A percentile compares a stretch with the other conserved stretches of the same genome.
phyloP scores from a whole-genome alignment of 92 coral and sea anemone species.

The Muricea muricata region DNA sequence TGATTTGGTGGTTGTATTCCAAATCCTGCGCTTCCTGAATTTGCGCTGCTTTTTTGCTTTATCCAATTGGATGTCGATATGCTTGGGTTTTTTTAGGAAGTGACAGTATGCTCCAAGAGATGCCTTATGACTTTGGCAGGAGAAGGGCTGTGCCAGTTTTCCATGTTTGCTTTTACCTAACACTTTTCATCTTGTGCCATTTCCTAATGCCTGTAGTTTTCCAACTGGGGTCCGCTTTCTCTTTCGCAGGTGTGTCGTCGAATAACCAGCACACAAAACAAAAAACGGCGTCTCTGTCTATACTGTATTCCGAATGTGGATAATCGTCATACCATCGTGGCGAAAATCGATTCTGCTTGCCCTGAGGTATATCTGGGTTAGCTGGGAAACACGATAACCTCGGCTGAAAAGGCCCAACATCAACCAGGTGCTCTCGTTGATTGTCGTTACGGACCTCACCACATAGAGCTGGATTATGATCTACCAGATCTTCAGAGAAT shows the following conservation, averaged over 20 bases:
- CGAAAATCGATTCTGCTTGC: too few species aligned
- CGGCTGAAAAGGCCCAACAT: slow-evolving; percentile 21
- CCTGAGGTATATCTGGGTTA: too few species aligned
- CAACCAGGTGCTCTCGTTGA: slow-evolving; percentile 2
- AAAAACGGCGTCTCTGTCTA: background rate
- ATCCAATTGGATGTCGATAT: slow-evolving; percentile 10
- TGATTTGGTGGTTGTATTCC: slow-evolving; percentile 13
- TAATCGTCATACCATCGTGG: slow-evolving; percentile 18
- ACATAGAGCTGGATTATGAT: background rate
- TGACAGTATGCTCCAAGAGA: slow-evolving; percentile 33
- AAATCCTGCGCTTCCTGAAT: slow-evolving; percentile 17
- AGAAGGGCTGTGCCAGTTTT: slow-evolving; percentile 24
- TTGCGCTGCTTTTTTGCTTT: slow-evolving; percentile 17
- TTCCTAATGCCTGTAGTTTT: slow-evolving; percentile 1
- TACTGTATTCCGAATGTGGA: background rate
- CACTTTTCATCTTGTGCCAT: slow-evolving; percentile 34
- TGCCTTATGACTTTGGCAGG: slow-evolving; percentile 23
- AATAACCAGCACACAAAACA: slow-evolving; percentile 33
- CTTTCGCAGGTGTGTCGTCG: slow-evolving; percentile 26
- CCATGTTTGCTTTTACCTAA: background rate
- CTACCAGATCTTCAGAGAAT: background rate
- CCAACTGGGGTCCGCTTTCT: slow-evolving; percentile 31
- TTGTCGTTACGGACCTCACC: background rate
- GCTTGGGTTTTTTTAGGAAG: slow-evolving; percentile 11
- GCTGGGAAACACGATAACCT: slow-evolving; percentile 3